phyloP scores from a whole-genome alignment of 2,113 vertebrate species.

The Paradoxurus hermaphroditus region DNA sequence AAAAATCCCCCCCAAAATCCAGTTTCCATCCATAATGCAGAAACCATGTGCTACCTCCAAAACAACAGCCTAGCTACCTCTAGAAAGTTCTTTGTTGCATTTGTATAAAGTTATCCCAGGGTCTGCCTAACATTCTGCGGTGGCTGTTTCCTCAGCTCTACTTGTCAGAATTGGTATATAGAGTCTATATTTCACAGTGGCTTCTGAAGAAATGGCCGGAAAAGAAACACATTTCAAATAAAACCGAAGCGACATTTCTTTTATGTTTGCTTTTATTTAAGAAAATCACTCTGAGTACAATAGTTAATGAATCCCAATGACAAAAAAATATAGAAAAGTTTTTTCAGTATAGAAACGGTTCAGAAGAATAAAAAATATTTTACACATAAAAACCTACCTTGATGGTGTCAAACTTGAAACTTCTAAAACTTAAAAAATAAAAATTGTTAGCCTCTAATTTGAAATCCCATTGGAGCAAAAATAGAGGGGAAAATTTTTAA shows the following conservation, averaged over 20 bases:
- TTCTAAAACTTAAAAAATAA: constrained; percentile 39
- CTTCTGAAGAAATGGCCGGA: background rate
- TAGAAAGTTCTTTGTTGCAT: background rate
- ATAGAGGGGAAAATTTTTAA: background rate
- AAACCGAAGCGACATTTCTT: background rate
- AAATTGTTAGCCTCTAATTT: background rate
- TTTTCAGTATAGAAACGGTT: background rate
- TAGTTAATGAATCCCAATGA: constrained; percentile 19
- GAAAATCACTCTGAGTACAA: background rate
- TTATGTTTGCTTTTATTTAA: background rate
- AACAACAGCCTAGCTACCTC: background rate
- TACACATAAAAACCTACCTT: background rate
- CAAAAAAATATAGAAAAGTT: background rate
- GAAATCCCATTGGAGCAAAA: background rate
- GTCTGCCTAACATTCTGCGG: background rate
- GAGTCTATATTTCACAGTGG: background rate
- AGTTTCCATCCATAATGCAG: background rate
- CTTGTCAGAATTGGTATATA: background rate
- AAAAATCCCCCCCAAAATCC: no score
- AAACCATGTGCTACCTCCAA: background rate
- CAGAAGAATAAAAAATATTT: constrained; percentile 11
- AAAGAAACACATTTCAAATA: constrained; percentile 23
- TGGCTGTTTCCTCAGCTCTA: background rate
- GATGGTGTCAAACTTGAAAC: background rate
- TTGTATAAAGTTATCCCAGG: background rate